Base-by-base conservation (phyloP, 1,140 invertebrate genomes). In the Octopus sinensis region DNA sequence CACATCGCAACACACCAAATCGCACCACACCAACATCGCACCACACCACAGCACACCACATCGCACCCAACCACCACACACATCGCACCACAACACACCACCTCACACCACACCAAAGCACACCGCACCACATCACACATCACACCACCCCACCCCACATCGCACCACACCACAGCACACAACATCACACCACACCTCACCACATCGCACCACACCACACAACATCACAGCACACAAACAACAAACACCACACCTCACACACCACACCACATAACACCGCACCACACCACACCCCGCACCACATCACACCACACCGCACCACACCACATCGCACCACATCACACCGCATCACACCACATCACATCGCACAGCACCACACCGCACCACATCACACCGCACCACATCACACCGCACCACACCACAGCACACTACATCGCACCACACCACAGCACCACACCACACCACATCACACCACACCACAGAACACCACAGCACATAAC, bases 281-380 rank as follows among this genome's bases (percentile, higher is more conserved):
- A 82, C 7, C 62, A 84, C 79, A 83, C 79, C 52, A 73, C 53
- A 84, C 30, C 54, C 6, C 68, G 53, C 7, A 62, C 6, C 30
- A 76, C 53, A 56, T n/a, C 76, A 43, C 77, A 51, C n/a, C 76
- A 78, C 76, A 56, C n/a, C 17, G 9, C 56, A 77, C 76, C 76
- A 43, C 81, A 83, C 79, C 76, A 52, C 81, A 79, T 80, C 62
- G n/a, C 80, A 83, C 80, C 68, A 54, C 80, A 79, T 81, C 76
- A 53, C 80, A 81, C 77, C 78, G 17, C 80, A 83, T 62, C 51
- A 54, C 83, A 81, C 54, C 54, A 52, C 68, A 76, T 81, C 68
- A 77, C 83, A 82, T 81, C 81, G 51, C 81, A 79, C 79, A 53
- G 54, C 83, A 82, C 53, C 78, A 52, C 56, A 83, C 81, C 81